phyloP scores from a whole-genome alignment of 2,113 vertebrate species.

The Calyptomena viridis region DNA sequence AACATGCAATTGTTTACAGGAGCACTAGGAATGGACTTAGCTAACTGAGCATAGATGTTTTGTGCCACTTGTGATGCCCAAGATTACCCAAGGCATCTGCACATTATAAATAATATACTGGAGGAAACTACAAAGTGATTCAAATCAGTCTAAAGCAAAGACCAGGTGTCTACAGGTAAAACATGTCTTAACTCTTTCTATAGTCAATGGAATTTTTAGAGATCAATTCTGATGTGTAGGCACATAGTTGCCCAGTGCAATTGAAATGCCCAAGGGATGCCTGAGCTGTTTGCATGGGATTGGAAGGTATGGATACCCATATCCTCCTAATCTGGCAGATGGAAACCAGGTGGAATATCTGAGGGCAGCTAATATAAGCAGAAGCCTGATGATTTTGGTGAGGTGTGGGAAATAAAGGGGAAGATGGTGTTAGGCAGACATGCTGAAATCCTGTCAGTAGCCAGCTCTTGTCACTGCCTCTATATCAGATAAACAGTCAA shows the following conservation, averaged over 20 bases:
- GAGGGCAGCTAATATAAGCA: background rate
- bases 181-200: background rate
- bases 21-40: background rate
- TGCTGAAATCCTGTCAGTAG: slow-evolving; percentile 12
- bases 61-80: background rate
- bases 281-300: background rate
- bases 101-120: background rate
- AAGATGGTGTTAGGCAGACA: slow-evolving; percentile 21
- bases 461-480: background rate
- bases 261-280: background rate
- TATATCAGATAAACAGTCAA: background rate
- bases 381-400: background rate
- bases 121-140: background rate
- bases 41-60: background rate
- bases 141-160: background rate
- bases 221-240: background rate
- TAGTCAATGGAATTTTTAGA: background rate
- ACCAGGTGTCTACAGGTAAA: background rate
- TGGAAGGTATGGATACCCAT: background rate
- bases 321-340: background rate
- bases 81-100: background rate
- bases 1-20: background rate
- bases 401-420: background rate
- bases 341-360: background rate
- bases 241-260: background rate